Evolutionary conservation across 2,113 vertebrate genomes (phyloP), one percentile per base, ranked within the genome.

Genomic region (Indicator maculatus): DNA sequence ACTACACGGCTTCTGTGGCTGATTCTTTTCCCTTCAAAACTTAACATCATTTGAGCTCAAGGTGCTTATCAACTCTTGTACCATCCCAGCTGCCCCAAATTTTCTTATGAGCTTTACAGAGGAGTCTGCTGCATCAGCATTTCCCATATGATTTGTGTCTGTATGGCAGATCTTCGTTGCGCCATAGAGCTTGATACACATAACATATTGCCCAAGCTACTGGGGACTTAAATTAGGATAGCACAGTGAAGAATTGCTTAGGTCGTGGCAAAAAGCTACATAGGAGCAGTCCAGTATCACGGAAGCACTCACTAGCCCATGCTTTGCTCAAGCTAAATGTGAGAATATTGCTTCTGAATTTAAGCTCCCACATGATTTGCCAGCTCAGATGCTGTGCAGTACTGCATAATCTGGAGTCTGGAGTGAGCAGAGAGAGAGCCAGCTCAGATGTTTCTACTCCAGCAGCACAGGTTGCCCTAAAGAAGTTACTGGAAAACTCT

Each of bases 331-430:
- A 47, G 45, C 45, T 47, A 19, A 47, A 20, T 47, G 45, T 47
- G 45, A 20, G 45, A 47, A 47, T 47, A 19, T 47, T 47, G 45
- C 45, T 47, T 47, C 45, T 47, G 45, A 47, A 47, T 47, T 47
- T 19, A 47, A 47, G 45, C 45, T 47, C 45, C 45, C 45, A 26
- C 3, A 7, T 5, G 64, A 16, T 27, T 39, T 74, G 9, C n/a
- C 27, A 66, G 41, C 60, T 66, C 27, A 16, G 52, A 13, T 44
- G 27, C 21, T 15, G 23, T 63, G 50, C 44, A n/a, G 63, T 11
- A 31, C 15, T 1, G 0, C 24, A 26, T 8, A 11, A 1, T 8
- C 55, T 44, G 0, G 0, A 39, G n/a, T 39, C 39, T 7, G 2
- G 26, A 27, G 33, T 1, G 15, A 6, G 1, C 38, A 67, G 19